These are phyloP conservation scores for Eriocheir sinensis DNA, from an alignment of 1,140 invertebrate genomes.

Conservation along the genomic window DNA sequence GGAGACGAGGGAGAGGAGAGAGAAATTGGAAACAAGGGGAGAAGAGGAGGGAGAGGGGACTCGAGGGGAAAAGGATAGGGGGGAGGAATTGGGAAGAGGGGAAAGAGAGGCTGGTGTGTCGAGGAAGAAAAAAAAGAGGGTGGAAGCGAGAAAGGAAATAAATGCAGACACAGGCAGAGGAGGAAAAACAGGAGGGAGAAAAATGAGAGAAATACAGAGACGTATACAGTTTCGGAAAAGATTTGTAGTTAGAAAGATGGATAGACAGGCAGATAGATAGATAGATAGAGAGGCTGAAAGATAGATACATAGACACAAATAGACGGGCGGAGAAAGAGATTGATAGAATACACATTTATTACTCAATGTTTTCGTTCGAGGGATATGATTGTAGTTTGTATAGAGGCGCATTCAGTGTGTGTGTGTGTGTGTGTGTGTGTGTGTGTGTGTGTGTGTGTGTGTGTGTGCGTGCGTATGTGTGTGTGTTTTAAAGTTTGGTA, in stretches of 20 bases:
- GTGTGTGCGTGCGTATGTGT: conserved; percentile 33
- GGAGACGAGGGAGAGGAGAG: conserved; percentile 21
- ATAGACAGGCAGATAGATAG: background rate
- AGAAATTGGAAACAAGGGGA: background rate
- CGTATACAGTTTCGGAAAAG: conserved; percentile 19
- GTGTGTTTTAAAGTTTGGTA: background rate
- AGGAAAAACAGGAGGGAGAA: conserved; percentile 34
- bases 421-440: conserved; percentile 3
- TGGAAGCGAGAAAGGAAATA: conserved; percentile 2
- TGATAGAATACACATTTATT: background rate
- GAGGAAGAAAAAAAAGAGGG: background rate
- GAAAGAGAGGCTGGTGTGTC: background rate
- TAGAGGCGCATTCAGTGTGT: background rate
- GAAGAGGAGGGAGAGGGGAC: background rate
- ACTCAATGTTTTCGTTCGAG: background rate
- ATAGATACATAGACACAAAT: conserved; percentile 42
- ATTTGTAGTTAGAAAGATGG: conserved; percentile 3
- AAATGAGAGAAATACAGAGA: conserved; percentile 19
- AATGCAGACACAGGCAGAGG: background rate
- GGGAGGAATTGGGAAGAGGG: conserved; percentile 23
- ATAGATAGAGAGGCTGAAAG: conserved; percentile 28
- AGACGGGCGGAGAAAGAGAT: background rate
- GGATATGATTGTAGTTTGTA: background rate
- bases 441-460: conserved; percentile 30
- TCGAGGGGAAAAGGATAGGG: background rate